Evolutionary conservation across 2,113 vertebrate genomes (phyloP).

Genomic region (Podarcis muralis): DNA sequence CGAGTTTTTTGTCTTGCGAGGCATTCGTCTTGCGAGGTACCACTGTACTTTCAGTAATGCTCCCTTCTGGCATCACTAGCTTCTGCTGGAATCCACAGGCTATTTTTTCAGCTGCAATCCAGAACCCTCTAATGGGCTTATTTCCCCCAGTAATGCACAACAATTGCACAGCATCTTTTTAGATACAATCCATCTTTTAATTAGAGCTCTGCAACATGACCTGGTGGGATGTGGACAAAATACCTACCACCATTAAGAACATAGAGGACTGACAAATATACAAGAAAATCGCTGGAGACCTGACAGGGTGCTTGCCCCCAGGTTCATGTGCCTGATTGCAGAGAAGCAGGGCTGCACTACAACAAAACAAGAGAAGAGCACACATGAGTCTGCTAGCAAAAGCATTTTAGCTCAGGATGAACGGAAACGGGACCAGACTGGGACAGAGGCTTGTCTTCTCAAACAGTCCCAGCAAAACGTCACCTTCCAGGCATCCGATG

Average conservation of each 20-base stretch:
- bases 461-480: not conserved
- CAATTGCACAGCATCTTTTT: not conserved
- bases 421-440: not conserved
- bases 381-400: not conserved
- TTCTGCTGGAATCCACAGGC: not conserved
- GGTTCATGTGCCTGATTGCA: constrained; percentile 27
- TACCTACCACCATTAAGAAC: not conserved
- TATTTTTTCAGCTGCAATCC: not conserved
- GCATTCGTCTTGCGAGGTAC: too few species aligned
- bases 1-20: too few species aligned
- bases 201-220: not conserved
- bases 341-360: not conserved
- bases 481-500: not conserved
- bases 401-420: not conserved
- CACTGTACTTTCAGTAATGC: too few species aligned
- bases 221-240: not conserved
- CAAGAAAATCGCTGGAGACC: not conserved
- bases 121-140: not conserved
- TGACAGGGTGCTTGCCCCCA: not conserved
- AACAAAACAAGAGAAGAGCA: not conserved
- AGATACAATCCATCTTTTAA: not conserved
- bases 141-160: not conserved
- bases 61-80: not conserved
- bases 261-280: constrained; percentile 7
- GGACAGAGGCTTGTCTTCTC: not conserved